Evolutionary conservation across 2,888 invertebrate genomes (phyloP).

Genomic region (Syritta pipiens): DNA sequence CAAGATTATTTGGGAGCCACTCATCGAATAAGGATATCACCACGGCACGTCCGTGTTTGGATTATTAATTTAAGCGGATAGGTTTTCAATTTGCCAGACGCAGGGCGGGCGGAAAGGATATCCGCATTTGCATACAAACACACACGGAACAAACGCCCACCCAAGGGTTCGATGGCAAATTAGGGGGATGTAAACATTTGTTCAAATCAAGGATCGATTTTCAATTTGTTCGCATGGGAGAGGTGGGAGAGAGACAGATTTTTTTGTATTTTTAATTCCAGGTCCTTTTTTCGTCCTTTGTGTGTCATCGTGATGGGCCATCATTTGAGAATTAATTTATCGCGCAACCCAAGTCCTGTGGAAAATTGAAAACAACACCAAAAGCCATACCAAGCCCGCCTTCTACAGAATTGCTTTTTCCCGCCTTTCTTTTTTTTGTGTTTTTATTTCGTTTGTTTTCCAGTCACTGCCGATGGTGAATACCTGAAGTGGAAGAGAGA

Average conservation of each 20-base stretch:
- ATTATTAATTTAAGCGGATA: slow-evolving; percentile 63
- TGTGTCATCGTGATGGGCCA: slow-evolving; percentile 64
- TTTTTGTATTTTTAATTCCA: not conserved
- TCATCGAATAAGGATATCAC: slow-evolving; percentile 30
- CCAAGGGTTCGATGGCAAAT: slow-evolving; percentile 30
- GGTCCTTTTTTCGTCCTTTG: slow-evolving; percentile 11
- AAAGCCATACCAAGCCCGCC: no score
- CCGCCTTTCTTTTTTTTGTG: no score
- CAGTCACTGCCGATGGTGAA: not conserved
- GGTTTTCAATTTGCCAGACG: slow-evolving; percentile 55
- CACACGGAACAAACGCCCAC: not conserved
- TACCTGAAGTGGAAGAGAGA: slow-evolving; percentile 45
- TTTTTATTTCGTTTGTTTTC: slow-evolving; percentile 44
- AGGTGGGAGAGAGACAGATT: slow-evolving; percentile 31
- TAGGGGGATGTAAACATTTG: slow-evolving; percentile 48
- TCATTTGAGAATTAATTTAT: slow-evolving; percentile 69
- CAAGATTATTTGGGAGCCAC: slow-evolving; percentile 2
- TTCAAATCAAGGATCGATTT: slow-evolving; percentile 65
- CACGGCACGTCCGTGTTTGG: slow-evolving; percentile 29
- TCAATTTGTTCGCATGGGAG: slow-evolving; percentile 61
- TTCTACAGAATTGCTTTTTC: no score
- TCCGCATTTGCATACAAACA: slow-evolving; percentile 46
- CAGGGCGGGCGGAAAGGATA: slow-evolving; percentile 3
- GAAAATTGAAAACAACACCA: slow-evolving; percentile 61
- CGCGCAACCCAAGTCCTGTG: slow-evolving; percentile 27